These are phyloP conservation scores for Callorhinus ursinus DNA, from an alignment of 2,113 vertebrate species.

Conservation along the genomic window DNA sequence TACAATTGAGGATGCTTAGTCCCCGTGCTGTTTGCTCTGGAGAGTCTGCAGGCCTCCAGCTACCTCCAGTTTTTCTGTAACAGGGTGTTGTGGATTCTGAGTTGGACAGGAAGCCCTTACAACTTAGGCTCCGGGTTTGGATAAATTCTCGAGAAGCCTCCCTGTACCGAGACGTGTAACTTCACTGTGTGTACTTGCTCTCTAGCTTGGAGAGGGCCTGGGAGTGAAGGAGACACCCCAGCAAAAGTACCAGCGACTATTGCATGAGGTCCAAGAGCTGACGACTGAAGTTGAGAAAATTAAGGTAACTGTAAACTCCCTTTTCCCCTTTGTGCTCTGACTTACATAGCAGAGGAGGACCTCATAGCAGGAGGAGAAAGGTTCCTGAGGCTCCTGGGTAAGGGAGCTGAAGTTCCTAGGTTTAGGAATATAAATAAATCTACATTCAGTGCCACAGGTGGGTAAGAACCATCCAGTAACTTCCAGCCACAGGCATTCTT, in stretches of 20 bases:
- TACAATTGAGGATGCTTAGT: neutral
- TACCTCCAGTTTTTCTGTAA: neutral
- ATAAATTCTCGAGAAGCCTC: conserved; percentile 9
- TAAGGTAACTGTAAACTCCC: conserved; percentile 86
- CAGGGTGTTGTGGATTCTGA: neutral
- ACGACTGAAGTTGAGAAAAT: conserved; percentile 93
- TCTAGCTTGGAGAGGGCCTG: conserved; percentile 91
- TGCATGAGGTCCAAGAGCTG: conserved; percentile 96
- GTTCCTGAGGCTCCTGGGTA: neutral
- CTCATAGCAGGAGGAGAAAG: neutral
- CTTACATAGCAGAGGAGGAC: neutral
- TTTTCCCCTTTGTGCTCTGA: neutral
- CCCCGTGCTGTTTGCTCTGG: neutral
- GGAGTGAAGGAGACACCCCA: conserved; percentile 95
- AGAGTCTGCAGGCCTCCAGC: neutral
- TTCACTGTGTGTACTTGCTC: neutral
- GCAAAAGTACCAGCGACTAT: conserved; percentile 96
- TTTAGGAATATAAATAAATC: neutral
- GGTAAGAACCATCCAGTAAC: neutral
- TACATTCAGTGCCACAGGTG: neutral
- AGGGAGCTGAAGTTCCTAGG: neutral
- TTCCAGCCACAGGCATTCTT: neutral
- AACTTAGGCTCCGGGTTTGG: neutral
- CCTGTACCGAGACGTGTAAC: neutral
- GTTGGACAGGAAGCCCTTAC: neutral